These are phyloP conservation scores for Kryptopterus vitreolus DNA, from an alignment of 2,797 vertebrate species.

Conservation along the genomic window DNA sequence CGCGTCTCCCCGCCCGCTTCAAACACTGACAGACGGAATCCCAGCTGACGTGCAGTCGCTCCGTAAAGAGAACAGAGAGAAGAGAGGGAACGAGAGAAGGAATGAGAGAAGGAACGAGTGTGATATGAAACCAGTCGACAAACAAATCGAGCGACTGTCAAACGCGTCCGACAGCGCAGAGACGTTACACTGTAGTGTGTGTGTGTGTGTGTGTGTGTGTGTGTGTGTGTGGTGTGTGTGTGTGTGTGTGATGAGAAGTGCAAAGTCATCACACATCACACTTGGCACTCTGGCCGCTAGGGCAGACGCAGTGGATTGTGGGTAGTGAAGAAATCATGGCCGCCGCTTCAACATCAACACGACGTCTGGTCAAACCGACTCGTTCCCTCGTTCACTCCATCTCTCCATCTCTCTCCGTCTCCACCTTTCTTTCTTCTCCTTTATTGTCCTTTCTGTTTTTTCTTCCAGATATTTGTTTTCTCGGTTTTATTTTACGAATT, in stretches of 20 bases:
- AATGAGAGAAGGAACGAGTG: constrained; percentile 63
- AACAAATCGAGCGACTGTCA: constrained; percentile 68
- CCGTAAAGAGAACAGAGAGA: constrained; percentile 72
- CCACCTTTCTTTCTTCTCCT: too few relatives aligned
- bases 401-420: background rate
- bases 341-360: background rate
- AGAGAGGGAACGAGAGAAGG: constrained; percentile 60
- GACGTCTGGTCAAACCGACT: background rate
- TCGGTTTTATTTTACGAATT: too few relatives aligned
- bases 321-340: constrained; percentile 3
- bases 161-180: constrained; percentile 42
- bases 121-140: constrained; percentile 79
- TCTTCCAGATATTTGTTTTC: too few relatives aligned
- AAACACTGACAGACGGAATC: constrained; percentile 74
- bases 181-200: background rate
- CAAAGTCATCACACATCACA: constrained; percentile 2
- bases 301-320: background rate
- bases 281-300: background rate
- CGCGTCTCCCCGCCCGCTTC: constrained; percentile 65
- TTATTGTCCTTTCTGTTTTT: too few relatives aligned
- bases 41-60: constrained; percentile 79
- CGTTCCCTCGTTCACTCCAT: background rate
- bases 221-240: background rate
- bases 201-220: background rate
- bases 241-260: background rate